Evolutionary conservation across 2,888 invertebrate species (phyloP).

Genomic region (Caenorhabditis parvicauda): DNA sequence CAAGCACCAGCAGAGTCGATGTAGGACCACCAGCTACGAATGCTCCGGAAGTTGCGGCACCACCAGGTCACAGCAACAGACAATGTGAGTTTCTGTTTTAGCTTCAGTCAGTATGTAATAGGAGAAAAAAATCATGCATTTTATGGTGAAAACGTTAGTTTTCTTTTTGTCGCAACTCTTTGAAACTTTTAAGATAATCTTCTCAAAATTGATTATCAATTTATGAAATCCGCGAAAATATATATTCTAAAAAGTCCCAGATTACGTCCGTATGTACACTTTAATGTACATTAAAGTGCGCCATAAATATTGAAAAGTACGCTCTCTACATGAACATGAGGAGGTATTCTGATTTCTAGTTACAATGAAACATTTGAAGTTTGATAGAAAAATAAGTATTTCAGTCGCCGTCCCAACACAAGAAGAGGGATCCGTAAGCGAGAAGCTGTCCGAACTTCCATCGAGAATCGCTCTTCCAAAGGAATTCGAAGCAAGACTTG

Average conservation of each 20-base stretch:
- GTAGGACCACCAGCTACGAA: conserved; percentile 33
- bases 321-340: too few species aligned
- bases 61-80: too few species aligned
- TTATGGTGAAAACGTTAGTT: too few species aligned
- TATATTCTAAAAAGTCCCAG: not conserved
- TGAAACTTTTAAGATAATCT: too few species aligned
- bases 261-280: not conserved
- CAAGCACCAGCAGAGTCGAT: conserved; percentile 6
- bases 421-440: too few species aligned
- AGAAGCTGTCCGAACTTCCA: conserved; percentile 10
- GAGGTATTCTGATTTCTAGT: too few species aligned
- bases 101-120: too few species aligned
- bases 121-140: too few species aligned
- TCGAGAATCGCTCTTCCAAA: conserved; percentile 15
- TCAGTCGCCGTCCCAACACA: conserved; percentile 17
- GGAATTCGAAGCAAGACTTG: conserved; percentile 25
- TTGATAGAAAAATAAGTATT: not conserved
- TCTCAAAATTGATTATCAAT: too few species aligned
- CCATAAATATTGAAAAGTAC: too few species aligned
- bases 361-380: not conserved
- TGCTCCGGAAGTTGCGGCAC: conserved; percentile 18
- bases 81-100: conserved; percentile 19
- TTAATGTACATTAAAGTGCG: too few species aligned
- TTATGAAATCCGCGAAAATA: not conserved
- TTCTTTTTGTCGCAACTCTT: too few species aligned